Conservation (phyloP, 2,113 vertebrate genomes). For the Ophthalmolycus amberensis region DNA sequence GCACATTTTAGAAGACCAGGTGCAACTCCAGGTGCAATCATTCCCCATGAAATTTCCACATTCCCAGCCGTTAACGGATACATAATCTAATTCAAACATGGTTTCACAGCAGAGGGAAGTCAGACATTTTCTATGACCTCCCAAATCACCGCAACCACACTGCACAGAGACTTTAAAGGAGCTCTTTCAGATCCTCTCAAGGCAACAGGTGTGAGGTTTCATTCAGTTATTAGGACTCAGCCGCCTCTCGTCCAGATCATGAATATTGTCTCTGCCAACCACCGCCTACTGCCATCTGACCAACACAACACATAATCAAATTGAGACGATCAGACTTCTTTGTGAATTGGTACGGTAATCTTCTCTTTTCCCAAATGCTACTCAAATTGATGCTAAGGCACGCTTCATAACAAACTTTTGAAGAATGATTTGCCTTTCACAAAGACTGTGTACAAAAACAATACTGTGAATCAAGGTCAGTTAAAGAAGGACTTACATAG, state of each 20-base stretch:
- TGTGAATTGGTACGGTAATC: not conserved
- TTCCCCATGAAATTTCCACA: not conserved
- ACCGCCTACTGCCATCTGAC: constrained; percentile 62
- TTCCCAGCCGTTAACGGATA: too few species aligned
- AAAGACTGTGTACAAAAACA: not conserved
- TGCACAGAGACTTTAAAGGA: not conserved
- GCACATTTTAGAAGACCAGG: not conserved
- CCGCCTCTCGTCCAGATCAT: constrained; percentile 15
- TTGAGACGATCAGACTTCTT: not conserved
- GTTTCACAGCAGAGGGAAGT: constrained; percentile 4
- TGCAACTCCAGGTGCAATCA: not conserved
- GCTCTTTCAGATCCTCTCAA: not conserved
- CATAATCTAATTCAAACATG: not conserved
- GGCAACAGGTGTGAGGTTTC: constrained; percentile 49
- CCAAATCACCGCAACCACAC: not conserved
- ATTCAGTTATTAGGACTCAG: constrained; percentile 23
- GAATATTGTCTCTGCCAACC: constrained; percentile 38
- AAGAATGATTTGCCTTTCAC: not conserved
- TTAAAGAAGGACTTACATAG: not conserved
- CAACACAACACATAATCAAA: constrained; percentile 28
- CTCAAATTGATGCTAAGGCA: not conserved
- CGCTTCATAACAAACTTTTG: not conserved
- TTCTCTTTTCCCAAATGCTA: not conserved
- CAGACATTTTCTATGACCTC: not conserved
- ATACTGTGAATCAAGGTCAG: not conserved